Percentiles rank a stretch among this genome's conserved stretches.
phyloP scores from a whole-genome alignment of 2,797 vertebrate genomes.

The Microchirus variegatus region DNA sequence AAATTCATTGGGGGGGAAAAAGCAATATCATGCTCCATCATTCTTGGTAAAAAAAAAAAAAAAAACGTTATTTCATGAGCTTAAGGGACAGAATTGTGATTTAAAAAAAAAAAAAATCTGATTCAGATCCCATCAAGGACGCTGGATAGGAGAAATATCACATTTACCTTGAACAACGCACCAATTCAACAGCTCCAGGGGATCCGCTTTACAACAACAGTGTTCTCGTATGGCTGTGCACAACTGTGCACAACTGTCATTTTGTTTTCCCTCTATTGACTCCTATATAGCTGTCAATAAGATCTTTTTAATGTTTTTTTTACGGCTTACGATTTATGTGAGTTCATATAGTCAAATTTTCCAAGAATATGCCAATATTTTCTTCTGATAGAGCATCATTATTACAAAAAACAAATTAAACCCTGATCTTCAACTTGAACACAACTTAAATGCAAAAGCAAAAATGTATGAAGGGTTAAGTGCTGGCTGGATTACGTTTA shows the following conservation, averaged over 20 bases:
- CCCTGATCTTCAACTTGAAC: no score
- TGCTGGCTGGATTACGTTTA: no score
- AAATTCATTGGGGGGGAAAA: slow-evolving; percentile 1
- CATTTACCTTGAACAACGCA: slow-evolving; percentile 21
- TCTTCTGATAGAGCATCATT: no score
- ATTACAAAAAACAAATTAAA: no score
- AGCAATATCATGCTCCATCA: not conserved
- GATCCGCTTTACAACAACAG: slow-evolving; percentile 29
- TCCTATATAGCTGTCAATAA: slow-evolving; percentile 27
- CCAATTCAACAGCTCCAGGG: slow-evolving; percentile 15
- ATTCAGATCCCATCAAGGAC: slow-evolving; percentile 4
- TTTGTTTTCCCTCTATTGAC: slow-evolving; percentile 14
- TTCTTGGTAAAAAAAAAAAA: not conserved
- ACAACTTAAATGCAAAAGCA: no score
- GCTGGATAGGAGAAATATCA: slow-evolving; percentile 8
- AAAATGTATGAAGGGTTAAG: no score
- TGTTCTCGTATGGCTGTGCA: slow-evolving; percentile 19
- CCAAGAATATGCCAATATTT: no score
- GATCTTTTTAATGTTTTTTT: not conserved
- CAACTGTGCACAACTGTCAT: slow-evolving; percentile 43
- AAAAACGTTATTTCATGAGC: not conserved
- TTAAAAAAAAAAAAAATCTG: not conserved
- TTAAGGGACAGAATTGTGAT: not conserved
- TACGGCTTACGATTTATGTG: no score
- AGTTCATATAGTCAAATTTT: no score